Percentiles rank a stretch among this genome's conserved stretches.
These are phyloP conservation scores for Lepidocolaptes lacrymiger DNA, from an alignment of 2,797 vertebrate species.

Conservation along the genomic window DNA sequence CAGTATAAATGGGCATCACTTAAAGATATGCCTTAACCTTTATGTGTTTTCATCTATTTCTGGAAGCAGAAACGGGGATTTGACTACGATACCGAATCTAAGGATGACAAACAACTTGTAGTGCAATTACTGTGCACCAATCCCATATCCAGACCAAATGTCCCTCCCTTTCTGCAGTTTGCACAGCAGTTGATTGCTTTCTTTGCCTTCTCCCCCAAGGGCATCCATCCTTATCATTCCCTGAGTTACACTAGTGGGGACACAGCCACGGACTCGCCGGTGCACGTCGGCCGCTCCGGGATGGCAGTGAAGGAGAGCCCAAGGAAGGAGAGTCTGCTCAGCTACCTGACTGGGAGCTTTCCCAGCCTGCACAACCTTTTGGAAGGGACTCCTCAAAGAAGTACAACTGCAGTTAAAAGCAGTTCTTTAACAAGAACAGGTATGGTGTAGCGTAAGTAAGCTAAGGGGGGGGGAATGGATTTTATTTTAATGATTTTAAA, in stretches of 20 bases:
- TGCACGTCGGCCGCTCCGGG: slow-evolving; percentile 86
- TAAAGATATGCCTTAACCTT: neutral
- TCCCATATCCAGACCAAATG: neutral
- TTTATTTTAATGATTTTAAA: neutral
- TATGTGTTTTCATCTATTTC: neutral
- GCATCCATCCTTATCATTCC: slow-evolving; percentile 96
- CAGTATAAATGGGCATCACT: neutral
- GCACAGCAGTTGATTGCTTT: neutral
- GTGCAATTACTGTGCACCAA: neutral
- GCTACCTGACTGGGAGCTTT: slow-evolving; percentile 96
- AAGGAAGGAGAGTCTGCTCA: slow-evolving; percentile 94
- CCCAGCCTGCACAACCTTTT: slow-evolving; percentile 95
- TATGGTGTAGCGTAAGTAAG: slow-evolving; percentile 46
- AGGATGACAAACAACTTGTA: neutral
- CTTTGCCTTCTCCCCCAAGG: slow-evolving; percentile 75
- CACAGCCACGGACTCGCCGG: slow-evolving; percentile 95
- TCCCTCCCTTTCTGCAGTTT: neutral
- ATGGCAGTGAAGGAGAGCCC: slow-evolving; percentile 90
- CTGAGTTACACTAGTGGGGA: slow-evolving; percentile 98
- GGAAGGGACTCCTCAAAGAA: slow-evolving; percentile 91
- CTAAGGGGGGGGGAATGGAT: neutral
- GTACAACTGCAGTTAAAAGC: slow-evolving; percentile 85
- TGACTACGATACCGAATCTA: accelerated
- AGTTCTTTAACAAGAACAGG: slow-evolving; percentile 93
- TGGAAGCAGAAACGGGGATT: neutral